Percentiles rank a stretch among this genome's conserved stretches.
Evolutionary conservation across 2,113 vertebrate genomes (phyloP).

Genomic region (Ciconia maguari): DNA sequence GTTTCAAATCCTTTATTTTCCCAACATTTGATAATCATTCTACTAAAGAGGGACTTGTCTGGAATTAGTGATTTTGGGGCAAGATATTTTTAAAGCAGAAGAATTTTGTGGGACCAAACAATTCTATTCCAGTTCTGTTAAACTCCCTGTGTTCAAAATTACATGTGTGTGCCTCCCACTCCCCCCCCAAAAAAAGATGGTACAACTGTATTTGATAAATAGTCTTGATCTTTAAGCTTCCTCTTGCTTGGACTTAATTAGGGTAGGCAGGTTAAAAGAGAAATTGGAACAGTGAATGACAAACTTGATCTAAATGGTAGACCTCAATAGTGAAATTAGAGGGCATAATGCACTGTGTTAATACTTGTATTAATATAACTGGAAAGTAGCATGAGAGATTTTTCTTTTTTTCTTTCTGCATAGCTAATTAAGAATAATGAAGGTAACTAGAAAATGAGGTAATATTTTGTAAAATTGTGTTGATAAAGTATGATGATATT

Average conservation of each 20-base stretch:
- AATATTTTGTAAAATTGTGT: conserved; percentile 55
- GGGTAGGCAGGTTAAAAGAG: conserved; percentile 50
- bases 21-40: not conserved
- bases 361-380: conserved; percentile 71
- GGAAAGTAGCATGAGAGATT: conserved; percentile 69
- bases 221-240: conserved; percentile 48
- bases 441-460: conserved; percentile 69
- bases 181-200: not conserved
- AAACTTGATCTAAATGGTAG: conserved; percentile 65
- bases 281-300: conserved; percentile 36
- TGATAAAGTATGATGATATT: conserved; percentile 58
- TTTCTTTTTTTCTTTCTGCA: conserved; percentile 63
- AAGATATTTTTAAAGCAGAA: conserved; percentile 42
- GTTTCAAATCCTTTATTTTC: conserved; percentile 47
- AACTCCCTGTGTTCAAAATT: conserved; percentile 27
- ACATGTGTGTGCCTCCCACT: not conserved
- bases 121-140: conserved; percentile 68
- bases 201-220: conserved; percentile 13
- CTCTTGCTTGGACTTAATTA: conserved; percentile 56
- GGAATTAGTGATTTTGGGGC: conserved; percentile 4
- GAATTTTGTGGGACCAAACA: conserved; percentile 73
- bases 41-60: conserved; percentile 27
- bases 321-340: conserved; percentile 60
- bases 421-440: conserved; percentile 70
- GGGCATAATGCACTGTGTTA: conserved; percentile 69